Percentiles rank a stretch among this genome's conserved stretches.
Conservation (phyloP, 1,140 invertebrate species). For the Aplysia californica region DNA sequence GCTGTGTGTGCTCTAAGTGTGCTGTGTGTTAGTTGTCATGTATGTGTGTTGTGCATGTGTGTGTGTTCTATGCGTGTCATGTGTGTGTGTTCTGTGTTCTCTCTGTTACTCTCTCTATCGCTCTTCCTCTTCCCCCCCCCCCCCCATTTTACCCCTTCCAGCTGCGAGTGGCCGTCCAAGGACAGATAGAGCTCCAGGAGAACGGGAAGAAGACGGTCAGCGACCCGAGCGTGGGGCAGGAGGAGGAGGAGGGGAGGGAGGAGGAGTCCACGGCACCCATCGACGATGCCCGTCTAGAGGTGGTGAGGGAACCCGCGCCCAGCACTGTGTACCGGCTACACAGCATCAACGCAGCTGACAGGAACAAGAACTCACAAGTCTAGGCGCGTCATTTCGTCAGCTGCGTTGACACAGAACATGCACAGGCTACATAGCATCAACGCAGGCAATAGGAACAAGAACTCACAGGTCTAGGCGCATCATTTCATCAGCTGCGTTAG, state of each 20-base stretch:
- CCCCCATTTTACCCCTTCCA: neutral
- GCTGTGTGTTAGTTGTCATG: no score
- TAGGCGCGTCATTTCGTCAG: neutral
- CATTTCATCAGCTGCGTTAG: neutral
- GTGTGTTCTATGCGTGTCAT: slow-evolving; percentile 64
- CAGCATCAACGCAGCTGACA: neutral
- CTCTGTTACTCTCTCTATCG: neutral
- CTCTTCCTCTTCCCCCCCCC: neutral
- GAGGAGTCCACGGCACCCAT: slow-evolving; percentile 18
- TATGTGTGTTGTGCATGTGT: neutral
- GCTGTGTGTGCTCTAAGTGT: no score
- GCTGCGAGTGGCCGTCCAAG: slow-evolving; percentile 18
- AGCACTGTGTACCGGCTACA: neutral
- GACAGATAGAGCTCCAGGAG: slow-evolving; percentile 17
- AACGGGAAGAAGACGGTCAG: slow-evolving; percentile 11
- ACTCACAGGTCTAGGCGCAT: neutral
- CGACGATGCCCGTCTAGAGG: slow-evolving; percentile 3
- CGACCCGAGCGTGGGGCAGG: neutral
- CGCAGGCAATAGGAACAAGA: neutral
- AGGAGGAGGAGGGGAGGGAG: neutral
- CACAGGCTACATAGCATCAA: neutral
- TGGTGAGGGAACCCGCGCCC: neutral
- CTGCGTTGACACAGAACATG: no score
- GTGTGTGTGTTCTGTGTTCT: neutral
- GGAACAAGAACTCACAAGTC: neutral